Evolutionary conservation across 2,888 invertebrate genomes (phyloP).

Genomic region (Busseola fusca): DNA sequence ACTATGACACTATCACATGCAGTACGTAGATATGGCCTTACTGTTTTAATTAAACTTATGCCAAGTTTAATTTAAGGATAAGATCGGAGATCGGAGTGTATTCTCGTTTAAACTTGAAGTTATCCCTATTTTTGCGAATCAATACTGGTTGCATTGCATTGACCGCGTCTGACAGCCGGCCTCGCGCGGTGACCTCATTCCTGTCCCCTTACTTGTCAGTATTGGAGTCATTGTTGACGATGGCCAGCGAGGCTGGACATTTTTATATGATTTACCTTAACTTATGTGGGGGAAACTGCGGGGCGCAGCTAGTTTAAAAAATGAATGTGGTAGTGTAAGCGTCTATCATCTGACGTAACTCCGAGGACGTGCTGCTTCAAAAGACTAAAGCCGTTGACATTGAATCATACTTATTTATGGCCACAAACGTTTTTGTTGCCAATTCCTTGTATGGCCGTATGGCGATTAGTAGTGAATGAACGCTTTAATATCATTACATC

Average conservation of each 20-base stretch:
- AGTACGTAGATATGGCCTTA: not conserved
- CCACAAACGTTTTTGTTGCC: constrained; percentile 78
- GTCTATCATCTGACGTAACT: constrained; percentile 67
- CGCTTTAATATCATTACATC: constrained; percentile 73
- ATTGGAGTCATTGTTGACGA: constrained; percentile 64
- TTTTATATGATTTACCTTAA: constrained; percentile 63
- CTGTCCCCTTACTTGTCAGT: constrained; percentile 77
- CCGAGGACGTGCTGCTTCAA: constrained; percentile 48
- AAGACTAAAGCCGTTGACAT: constrained; percentile 77
- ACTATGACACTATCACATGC: constrained; percentile 12
- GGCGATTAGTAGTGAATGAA: constrained; percentile 79
- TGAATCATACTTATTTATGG: constrained; percentile 86
- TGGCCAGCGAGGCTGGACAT: constrained; percentile 66
- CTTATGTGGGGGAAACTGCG: no score
- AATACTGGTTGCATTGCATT: constrained; percentile 71
- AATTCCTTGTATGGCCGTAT: constrained; percentile 72
- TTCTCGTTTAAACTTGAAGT: constrained; percentile 44
- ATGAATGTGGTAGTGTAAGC: not conserved
- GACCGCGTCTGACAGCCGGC: constrained; percentile 71
- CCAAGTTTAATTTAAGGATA: no score
- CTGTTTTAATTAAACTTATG: no score
- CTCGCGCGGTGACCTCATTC: constrained; percentile 83
- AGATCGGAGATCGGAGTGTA: no score
- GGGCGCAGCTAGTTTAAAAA: not conserved
- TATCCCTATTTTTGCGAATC: constrained; percentile 67